Percentiles rank a stretch among this genome's conserved stretches.
Evolutionary conservation across 2,888 invertebrate species (phyloP).

Genomic region (Ennomos fuscantarius): DNA sequence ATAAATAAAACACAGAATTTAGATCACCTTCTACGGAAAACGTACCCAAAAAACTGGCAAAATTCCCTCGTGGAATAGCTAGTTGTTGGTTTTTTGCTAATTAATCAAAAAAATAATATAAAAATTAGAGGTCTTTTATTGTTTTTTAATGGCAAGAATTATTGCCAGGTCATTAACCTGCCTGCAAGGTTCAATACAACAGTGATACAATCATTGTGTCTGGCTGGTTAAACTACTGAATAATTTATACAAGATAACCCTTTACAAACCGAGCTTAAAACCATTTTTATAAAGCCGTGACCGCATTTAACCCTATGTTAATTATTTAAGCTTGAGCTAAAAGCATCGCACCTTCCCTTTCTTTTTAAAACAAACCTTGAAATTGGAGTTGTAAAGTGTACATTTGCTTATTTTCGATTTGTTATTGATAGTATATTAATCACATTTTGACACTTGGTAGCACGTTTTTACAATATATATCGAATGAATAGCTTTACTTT

Average conservation of each 20-base stretch:
- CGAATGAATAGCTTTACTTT: slow-evolving; percentile 18
- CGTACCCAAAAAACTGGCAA: too few relatives aligned
- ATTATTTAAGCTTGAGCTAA: slow-evolving; percentile 43
- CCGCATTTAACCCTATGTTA: slow-evolving; percentile 46
- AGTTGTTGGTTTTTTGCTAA: too few relatives aligned
- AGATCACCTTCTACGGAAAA: too few relatives aligned
- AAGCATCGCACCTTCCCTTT: slow-evolving; percentile 28
- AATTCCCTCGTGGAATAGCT: too few relatives aligned
- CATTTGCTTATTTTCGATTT: background rate
- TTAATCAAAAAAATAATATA: too few relatives aligned
- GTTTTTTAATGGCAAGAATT: too few relatives aligned
- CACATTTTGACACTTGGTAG: slow-evolving; percentile 15
- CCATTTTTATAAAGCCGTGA: slow-evolving; percentile 24
- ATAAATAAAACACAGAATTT: too few relatives aligned
- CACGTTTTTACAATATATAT: slow-evolving; percentile 16
- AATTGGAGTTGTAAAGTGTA: background rate
- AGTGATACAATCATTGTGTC: background rate
- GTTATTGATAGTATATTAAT: slow-evolving; percentile 10
- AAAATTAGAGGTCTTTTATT: too few relatives aligned
- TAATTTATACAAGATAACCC: slow-evolving; percentile 5
- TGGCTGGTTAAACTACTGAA: background rate
- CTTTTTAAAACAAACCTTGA: background rate
- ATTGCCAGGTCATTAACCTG: too few relatives aligned
- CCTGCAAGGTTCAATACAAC: too few relatives aligned
- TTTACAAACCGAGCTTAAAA: background rate